phyloP scores from a whole-genome alignment of 1,140 invertebrate genomes.

The Dysdera silvatica region DNA sequence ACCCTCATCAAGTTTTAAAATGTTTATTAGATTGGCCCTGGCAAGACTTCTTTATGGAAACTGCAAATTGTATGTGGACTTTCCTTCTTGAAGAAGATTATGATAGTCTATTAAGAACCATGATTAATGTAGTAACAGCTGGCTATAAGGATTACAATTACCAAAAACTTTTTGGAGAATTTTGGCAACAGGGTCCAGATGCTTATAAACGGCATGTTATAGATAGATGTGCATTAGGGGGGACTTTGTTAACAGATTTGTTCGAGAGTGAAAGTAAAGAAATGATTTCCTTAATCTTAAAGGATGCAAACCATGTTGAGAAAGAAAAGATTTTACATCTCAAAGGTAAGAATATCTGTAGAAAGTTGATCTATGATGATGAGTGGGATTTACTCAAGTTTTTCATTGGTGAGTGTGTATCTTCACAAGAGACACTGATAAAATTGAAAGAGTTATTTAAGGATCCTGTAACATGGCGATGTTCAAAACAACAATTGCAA shows the following conservation, averaged over 20 bases:
- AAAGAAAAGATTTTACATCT: slow-evolving; percentile 5
- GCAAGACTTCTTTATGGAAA: slow-evolving; percentile 22
- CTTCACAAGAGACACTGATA: background rate
- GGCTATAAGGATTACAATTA: slow-evolving; percentile 17
- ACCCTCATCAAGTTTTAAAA: slow-evolving; percentile 10
- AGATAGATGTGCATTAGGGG: slow-evolving; percentile 4
- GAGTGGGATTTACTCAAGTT: slow-evolving; percentile 8
- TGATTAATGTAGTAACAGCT: background rate
- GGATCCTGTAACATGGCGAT: background rate
- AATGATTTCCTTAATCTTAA: slow-evolving; percentile 2
- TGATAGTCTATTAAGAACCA: slow-evolving; percentile 1
- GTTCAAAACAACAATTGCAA: background rate
- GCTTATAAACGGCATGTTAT: slow-evolving; percentile 12
- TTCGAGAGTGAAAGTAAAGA: slow-evolving; percentile 1
- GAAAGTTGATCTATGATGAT: background rate
- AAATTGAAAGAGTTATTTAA: slow-evolving; percentile 8
- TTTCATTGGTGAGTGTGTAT: slow-evolving; percentile 12
- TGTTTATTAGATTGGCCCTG: slow-evolving; percentile 16
- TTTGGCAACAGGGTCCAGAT: slow-evolving; percentile 9
- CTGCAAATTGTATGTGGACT: slow-evolving; percentile 7
- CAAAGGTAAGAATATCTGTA: slow-evolving; percentile 6
- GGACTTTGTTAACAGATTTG: background rate
- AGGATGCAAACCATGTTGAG: slow-evolving; percentile 6
- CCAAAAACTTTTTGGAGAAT: slow-evolving; percentile 22
- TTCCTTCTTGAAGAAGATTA: slow-evolving; percentile 14